Percentiles rank a stretch among this genome's conserved stretches.
Conservation (phyloP, 2,113 vertebrate species). For the Camelus bactrianus region DNA sequence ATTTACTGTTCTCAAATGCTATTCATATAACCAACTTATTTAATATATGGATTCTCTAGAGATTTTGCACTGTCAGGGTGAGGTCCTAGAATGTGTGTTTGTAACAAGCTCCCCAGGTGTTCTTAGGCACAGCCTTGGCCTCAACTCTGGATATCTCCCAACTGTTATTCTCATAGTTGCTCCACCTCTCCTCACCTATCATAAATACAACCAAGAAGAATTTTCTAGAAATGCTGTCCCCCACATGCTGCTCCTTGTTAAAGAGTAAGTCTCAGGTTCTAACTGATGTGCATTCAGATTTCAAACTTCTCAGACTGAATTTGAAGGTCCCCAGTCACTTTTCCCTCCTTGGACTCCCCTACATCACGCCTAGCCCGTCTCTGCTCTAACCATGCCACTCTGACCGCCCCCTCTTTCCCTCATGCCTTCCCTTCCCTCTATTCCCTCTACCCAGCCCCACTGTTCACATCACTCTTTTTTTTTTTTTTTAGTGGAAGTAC, state of each 20-base stretch:
- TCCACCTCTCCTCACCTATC: neutral
- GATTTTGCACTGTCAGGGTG: neutral
- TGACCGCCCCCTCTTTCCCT: no score
- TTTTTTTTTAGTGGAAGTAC: no score
- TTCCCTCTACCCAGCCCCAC: neutral
- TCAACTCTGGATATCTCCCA: neutral
- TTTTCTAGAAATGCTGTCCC: neutral
- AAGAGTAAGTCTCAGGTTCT: neutral
- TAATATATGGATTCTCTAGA: neutral
- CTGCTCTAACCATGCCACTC: fast-evolving
- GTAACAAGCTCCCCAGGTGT: neutral
- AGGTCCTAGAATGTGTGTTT: neutral
- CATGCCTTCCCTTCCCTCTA: neutral
- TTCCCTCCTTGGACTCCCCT: neutral
- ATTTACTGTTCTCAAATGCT: neutral
- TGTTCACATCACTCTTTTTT: neutral
- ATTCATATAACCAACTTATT: neutral
- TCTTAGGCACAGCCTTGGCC: no score
- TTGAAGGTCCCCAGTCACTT: neutral
- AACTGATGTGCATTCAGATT: neutral
- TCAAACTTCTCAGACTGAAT: neutral
- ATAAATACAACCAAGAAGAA: neutral
- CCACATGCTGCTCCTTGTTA: neutral
- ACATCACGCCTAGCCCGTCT: neutral
- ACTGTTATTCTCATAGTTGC: neutral